Conservation (phyloP, 2,888 invertebrate species). For the Serrognathus titanus region DNA sequence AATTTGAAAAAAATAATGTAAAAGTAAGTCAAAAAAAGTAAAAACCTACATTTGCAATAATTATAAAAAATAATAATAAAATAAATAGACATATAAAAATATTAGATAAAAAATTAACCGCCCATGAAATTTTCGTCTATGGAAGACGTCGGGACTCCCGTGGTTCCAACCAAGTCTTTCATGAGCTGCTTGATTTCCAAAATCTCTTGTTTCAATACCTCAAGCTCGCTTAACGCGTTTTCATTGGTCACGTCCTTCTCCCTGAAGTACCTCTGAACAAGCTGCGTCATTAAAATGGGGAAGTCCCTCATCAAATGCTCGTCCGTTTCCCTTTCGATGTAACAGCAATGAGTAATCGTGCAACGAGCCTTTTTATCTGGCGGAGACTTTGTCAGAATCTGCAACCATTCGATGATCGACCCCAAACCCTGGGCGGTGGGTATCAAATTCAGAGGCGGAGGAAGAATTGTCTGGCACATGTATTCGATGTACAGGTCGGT, state of each 20-base stretch:
- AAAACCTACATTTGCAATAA: no score
- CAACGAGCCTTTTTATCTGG: slow-evolving; percentile 49
- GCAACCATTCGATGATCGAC: slow-evolving; percentile 51
- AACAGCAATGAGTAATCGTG: slow-evolving; percentile 42
- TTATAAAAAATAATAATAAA: no score
- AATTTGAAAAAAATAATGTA: no score
- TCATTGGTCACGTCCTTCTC: slow-evolving; percentile 47
- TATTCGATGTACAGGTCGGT: slow-evolving; percentile 71
- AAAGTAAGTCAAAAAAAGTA: no score
- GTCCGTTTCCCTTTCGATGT: slow-evolving; percentile 49
- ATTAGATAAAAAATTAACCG: no score
- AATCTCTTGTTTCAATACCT: slow-evolving; percentile 51
- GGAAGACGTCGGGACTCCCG: no score
- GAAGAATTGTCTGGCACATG: slow-evolving; percentile 65
- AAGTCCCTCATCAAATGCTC: slow-evolving; percentile 49
- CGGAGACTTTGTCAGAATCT: slow-evolving; percentile 42
- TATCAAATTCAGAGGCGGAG: slow-evolving; percentile 70
- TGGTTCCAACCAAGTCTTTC: slow-evolving; percentile 32
- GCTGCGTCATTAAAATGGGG: slow-evolving; percentile 56
- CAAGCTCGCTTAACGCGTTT: slow-evolving; percentile 47
- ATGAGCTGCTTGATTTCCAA: slow-evolving; percentile 42
- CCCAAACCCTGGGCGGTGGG: slow-evolving; percentile 56
- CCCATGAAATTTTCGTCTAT: no score
- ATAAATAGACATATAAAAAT: no score
- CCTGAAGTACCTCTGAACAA: slow-evolving; percentile 61